These are phyloP conservation scores for Porphyrio hochstetteri DNA, from an alignment of 2,113 vertebrate species.

Conservation along the genomic window DNA sequence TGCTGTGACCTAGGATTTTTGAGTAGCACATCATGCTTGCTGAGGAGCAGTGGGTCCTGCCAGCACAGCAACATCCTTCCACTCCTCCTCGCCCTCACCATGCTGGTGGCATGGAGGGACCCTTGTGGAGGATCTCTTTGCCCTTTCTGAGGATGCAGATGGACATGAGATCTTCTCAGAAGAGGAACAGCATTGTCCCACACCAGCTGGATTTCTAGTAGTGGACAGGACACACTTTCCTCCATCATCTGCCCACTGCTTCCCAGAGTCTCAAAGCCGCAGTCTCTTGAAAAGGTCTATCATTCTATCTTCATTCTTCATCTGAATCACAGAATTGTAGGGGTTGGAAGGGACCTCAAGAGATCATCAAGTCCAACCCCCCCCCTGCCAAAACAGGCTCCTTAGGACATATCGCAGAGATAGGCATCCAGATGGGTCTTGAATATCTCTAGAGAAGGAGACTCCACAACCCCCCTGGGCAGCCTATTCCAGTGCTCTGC, in stretches of 20 bases:
- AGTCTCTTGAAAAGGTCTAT: background rate
- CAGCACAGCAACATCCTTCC: background rate
- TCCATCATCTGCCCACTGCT: rapidly evolving
- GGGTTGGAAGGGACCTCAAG: too few relatives aligned
- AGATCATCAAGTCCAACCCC: too few relatives aligned
- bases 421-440: too few relatives aligned
- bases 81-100: background rate
- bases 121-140: background rate
- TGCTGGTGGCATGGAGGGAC: background rate
- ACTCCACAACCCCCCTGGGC: too few relatives aligned
- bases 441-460: too few relatives aligned
- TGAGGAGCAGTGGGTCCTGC: background rate
- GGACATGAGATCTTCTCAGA: background rate
- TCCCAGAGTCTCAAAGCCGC: background rate
- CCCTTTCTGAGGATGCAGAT: background rate
- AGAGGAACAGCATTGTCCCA: background rate
- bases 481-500: too few relatives aligned
- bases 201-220: background rate
- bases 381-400: too few relatives aligned
- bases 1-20: background rate
- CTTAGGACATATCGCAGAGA: too few relatives aligned
- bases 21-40: background rate
- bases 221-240: rapidly evolving
- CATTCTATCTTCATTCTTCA: too few relatives aligned
- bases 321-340: background rate